Conservation (phyloP, 2,113 vertebrate species). For the Amblyopsis rosae region DNA sequence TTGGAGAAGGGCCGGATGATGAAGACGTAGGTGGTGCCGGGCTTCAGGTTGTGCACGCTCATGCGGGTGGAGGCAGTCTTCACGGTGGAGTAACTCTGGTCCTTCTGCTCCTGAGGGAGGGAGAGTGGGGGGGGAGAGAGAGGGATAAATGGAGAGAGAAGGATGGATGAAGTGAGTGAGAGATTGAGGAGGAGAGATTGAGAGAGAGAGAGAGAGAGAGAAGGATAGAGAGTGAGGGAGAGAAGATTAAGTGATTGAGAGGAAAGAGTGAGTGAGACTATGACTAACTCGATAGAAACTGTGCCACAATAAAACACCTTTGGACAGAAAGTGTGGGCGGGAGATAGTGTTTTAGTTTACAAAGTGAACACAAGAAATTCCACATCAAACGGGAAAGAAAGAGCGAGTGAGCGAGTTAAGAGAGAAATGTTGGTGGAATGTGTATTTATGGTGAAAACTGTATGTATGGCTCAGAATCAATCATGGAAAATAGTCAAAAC, state of each 20-base stretch:
- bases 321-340: too few species aligned
- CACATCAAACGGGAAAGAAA: too few species aligned
- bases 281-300: too few species aligned
- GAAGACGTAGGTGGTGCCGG: conserved; percentile 91
- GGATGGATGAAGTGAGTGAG: conserved; percentile 12
- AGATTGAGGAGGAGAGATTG: conserved; percentile 23
- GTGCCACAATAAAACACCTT: too few species aligned
- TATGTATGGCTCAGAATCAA: too few species aligned
- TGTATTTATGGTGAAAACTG: too few species aligned
- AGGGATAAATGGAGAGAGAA: background rate
- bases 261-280: background rate
- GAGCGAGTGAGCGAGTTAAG: too few species aligned
- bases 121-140: background rate
- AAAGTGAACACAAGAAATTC: too few species aligned
- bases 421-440: too few species aligned
- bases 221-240: background rate
- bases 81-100: conserved; percentile 92
- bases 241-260: background rate
- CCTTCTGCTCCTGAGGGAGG: conserved; percentile 85
- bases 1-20: conserved; percentile 86
- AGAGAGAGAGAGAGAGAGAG: too few species aligned
- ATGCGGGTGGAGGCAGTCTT: conserved; percentile 86
- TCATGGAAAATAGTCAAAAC: too few species aligned
- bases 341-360: too few species aligned
- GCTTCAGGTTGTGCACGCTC: conserved; percentile 91